These are phyloP conservation scores for Nothobranchius kuhntae DNA, from an alignment of 2,113 vertebrate species.

Conservation along the genomic window DNA sequence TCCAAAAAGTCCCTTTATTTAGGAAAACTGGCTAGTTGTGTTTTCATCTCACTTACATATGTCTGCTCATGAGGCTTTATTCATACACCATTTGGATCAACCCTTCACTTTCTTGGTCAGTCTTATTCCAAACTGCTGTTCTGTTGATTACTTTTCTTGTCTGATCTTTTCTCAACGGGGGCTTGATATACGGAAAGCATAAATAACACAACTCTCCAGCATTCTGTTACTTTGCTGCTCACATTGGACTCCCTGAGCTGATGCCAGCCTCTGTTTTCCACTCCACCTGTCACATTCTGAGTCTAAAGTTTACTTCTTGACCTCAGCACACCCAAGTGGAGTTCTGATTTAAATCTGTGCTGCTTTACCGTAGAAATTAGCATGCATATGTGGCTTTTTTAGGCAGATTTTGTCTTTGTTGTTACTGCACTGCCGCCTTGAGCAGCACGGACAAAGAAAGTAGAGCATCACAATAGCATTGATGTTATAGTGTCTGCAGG, in stretches of 20 bases:
- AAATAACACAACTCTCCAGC: neutral
- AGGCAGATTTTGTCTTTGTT: slow-evolving; percentile 45
- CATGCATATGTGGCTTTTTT: slow-evolving; percentile 51
- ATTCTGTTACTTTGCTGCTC: neutral
- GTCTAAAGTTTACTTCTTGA: neutral
- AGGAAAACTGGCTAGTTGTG: no score
- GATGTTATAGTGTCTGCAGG: slow-evolving; percentile 56
- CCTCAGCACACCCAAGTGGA: neutral
- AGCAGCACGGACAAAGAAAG: slow-evolving; percentile 49
- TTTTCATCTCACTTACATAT: no score
- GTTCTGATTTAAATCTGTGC: slow-evolving; percentile 22
- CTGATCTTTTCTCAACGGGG: neutral
- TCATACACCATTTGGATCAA: no score
- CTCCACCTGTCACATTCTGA: no score
- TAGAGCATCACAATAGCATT: slow-evolving; percentile 61
- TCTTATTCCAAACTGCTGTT: no score
- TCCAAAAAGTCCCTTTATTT: no score
- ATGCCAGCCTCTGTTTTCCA: neutral
- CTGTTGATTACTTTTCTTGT: no score
- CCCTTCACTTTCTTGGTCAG: no score
- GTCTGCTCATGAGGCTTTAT: no score
- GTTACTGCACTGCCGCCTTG: slow-evolving; percentile 48
- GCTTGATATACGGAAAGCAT: neutral
- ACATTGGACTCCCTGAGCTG: neutral
- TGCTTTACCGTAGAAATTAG: slow-evolving; percentile 19